These are phyloP conservation scores for Caenorhabditis inopinata DNA, from an alignment of 1,140 invertebrate species.

Conservation along the genomic window DNA sequence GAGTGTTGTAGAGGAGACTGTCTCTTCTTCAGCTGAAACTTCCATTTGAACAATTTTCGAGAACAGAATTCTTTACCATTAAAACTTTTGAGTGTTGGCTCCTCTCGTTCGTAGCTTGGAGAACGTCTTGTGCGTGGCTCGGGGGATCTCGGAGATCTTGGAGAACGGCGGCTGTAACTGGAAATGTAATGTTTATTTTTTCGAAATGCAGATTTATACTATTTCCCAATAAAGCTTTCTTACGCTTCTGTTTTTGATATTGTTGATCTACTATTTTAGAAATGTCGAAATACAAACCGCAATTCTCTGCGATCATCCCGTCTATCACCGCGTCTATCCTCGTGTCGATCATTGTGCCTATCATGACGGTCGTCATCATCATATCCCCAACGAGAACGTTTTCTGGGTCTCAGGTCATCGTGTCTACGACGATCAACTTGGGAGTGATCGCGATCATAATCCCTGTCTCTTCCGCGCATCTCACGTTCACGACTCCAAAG, in stretches of 20 bases:
- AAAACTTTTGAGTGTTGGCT: background rate
- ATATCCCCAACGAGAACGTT: slow-evolving; percentile 6
- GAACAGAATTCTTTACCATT: background rate
- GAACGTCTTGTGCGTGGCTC: background rate
- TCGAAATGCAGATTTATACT: too few relatives aligned
- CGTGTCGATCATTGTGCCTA: background rate
- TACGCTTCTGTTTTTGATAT: too few relatives aligned
- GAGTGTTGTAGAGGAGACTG: background rate
- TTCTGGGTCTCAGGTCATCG: background rate
- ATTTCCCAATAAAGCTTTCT: too few relatives aligned
- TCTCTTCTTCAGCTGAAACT: slow-evolving; percentile 4
- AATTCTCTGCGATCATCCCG: background rate
- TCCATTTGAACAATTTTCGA: background rate
- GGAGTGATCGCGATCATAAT: background rate
- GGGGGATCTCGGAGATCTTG: background rate
- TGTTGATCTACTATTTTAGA: too few relatives aligned
- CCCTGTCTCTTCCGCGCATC: background rate
- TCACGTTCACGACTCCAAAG: background rate
- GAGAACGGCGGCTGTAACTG: background rate
- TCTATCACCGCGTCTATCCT: background rate
- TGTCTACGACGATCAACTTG: background rate
- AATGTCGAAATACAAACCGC: background rate
- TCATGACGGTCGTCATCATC: background rate
- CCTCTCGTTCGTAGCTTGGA: background rate
- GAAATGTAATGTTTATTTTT: too few relatives aligned